Conservation (phyloP, 2,113 vertebrate species). For the Myiozetetes cayanensis region DNA sequence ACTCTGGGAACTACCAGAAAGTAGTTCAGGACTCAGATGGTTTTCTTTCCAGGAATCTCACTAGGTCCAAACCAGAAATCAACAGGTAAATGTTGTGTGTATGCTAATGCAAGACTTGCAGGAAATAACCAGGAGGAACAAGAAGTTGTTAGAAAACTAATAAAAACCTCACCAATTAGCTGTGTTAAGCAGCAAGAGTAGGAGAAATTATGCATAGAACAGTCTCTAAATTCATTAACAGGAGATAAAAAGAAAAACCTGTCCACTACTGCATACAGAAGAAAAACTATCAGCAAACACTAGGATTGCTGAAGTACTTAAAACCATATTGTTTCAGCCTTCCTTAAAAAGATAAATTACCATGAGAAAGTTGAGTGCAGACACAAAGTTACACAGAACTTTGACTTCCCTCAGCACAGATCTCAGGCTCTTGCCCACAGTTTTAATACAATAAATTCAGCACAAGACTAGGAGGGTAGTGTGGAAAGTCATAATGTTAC, state of each 20-base stretch:
- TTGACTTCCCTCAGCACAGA: background rate
- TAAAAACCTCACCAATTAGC: background rate
- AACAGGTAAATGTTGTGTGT: background rate
- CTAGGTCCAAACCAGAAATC: background rate
- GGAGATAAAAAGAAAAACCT: background rate
- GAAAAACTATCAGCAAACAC: background rate
- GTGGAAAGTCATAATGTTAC: background rate
- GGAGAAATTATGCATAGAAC: background rate
- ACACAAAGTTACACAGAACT: background rate
- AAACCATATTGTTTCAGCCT: background rate
- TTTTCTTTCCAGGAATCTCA: background rate
- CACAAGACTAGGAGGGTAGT: background rate
- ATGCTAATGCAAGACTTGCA: background rate
- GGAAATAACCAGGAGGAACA: background rate
- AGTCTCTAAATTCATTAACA: background rate
- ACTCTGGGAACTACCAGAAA: background rate
- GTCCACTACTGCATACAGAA: background rate
- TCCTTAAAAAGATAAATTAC: background rate
- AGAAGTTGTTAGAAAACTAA: background rate
- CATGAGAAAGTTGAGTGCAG: background rate
- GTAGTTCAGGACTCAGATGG: background rate
- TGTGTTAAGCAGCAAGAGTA: background rate
- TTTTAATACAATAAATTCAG: background rate
- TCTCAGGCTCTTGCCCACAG: background rate
- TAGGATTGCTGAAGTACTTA: background rate